Evolutionary conservation across 2,113 vertebrate species (phyloP).

Genomic region (Zapus hudsonius): DNA sequence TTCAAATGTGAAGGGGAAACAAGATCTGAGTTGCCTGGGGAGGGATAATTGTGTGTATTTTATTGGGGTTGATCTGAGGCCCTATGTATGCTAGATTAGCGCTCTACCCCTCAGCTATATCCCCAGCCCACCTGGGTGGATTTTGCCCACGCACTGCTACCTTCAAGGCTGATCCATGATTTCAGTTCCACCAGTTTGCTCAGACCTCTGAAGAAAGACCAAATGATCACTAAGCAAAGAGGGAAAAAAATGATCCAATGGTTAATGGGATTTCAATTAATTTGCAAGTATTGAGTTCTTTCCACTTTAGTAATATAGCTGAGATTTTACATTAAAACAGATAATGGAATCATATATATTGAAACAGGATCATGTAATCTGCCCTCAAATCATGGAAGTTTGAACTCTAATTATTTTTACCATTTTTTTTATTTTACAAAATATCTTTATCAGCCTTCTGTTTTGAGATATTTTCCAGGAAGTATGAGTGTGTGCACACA

Average conservation of each 20-base stretch:
- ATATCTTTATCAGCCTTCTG: too few species aligned
- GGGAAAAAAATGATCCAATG: neutral
- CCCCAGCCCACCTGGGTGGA: neutral
- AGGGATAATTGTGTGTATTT: neutral
- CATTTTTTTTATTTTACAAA: too few species aligned
- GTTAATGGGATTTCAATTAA: neutral
- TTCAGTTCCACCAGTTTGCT: neutral
- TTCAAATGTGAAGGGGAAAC: neutral
- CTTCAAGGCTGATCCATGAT: neutral
- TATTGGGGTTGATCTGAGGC: neutral
- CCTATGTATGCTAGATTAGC: neutral
- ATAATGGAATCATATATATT: neutral
- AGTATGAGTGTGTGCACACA: too few species aligned
- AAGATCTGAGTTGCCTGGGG: neutral
- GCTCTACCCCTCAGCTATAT: neutral
- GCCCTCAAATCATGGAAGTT: too few species aligned
- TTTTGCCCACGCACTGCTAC: neutral
- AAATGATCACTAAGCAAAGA: slow-evolving; percentile 7
- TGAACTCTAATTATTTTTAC: too few species aligned
- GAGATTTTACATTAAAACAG: neutral
- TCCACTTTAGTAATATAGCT: neutral
- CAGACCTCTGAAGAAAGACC: neutral
- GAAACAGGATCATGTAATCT: neutral
- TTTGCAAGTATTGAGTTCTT: neutral
- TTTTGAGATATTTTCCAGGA: too few species aligned